Evolutionary conservation across 2,113 vertebrate species (phyloP), one percentile per base, ranked within the genome.

Genomic region (Nyctereutes procyonoides): DNA sequence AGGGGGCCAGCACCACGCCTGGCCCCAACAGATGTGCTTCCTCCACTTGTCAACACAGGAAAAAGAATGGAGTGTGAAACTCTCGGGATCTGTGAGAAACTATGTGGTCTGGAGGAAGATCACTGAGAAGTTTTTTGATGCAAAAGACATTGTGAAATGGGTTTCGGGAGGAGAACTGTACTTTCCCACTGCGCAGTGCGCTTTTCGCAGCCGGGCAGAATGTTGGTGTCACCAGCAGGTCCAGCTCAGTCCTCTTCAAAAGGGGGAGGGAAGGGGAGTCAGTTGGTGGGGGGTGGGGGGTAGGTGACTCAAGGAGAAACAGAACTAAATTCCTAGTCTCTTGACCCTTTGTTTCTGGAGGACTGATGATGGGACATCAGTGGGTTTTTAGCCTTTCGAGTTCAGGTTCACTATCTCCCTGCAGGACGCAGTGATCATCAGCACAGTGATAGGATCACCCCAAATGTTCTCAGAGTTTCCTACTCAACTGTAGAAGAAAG

Each of bases 21-120:
- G 1, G 43, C 26, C 24, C 15, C 3, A 14, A 0, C 87, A 73
- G 60, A 55, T 73, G 93, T 16, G 12, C 77, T 80, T 84, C 93
- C 88, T 80, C 79, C 2, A 0, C 77, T 51, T 91, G 87, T 91
- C 90, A 84, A 77, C 62, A 53, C 82, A 16, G 62, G 77, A 84
- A 60, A 71, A 86, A 51, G 76, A 62, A 95, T 38, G 19, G 48
- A 91, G 63, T 35, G 82, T 65, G 91, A 95, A 56, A 15, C 26
- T 14, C 79, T 32, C n/a, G 26, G 91, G 65, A 65, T 35, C 76
- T 63, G 69, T 84, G 84, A 94, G 92, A 95, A 95, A 94, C 69
- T n/a, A 63, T 19, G 32, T 22, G 91, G 77, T 84, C 88, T 76
- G 79, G 15, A 53, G 88, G 84, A 90, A 55, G 69, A 62, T 11